A percentile compares a stretch with the other conserved stretches of the same genome.
Evolutionary conservation across 1,140 invertebrate genomes (phyloP).

Genomic region (Aradophagus sp.): DNA sequence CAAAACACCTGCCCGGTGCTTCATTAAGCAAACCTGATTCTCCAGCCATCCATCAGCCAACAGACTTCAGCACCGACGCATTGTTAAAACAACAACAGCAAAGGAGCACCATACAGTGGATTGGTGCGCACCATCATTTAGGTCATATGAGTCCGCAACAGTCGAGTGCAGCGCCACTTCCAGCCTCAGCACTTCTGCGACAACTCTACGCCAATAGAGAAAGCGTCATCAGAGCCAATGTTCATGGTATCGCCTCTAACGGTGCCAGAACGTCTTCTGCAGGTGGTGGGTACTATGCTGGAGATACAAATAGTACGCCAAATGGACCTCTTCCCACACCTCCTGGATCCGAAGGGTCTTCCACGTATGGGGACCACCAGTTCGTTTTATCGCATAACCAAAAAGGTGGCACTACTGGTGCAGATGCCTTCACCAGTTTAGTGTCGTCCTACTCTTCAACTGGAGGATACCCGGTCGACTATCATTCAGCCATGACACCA

Average conservation of each 20-base stretch:
- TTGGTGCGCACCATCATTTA: constrained; percentile 84
- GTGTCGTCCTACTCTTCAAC: constrained; percentile 77
- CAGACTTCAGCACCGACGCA: constrained; percentile 91
- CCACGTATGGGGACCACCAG: constrained; percentile 82
- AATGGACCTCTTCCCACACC: constrained; percentile 87
- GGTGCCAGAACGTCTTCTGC: constrained; percentile 67
- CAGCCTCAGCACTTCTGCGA: constrained; percentile 89
- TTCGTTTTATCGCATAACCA: constrained; percentile 80
- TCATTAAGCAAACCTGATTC: constrained; percentile 77
- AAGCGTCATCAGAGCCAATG: constrained; percentile 93
- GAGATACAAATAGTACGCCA: constrained; percentile 66
- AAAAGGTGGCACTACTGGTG: constrained; percentile 72
- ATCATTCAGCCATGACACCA: constrained; percentile 95
- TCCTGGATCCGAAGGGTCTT: constrained; percentile 87
- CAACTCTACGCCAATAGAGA: constrained; percentile 94
- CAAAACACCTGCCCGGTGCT: constrained; percentile 89
- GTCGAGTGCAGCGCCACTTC: constrained; percentile 75
- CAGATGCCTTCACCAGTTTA: constrained; percentile 77
- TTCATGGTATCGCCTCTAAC: constrained; percentile 81
- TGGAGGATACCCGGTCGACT: constrained; percentile 84
- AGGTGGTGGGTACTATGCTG: constrained; percentile 74
- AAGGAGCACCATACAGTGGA: constrained; percentile 95
- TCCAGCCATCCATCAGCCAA: constrained; percentile 79
- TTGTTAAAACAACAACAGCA: constrained; percentile 87
- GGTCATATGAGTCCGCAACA: constrained; percentile 80